phyloP scores from a whole-genome alignment of 2,888 invertebrate genomes.

The Lasioglossum calceatum region DNA sequence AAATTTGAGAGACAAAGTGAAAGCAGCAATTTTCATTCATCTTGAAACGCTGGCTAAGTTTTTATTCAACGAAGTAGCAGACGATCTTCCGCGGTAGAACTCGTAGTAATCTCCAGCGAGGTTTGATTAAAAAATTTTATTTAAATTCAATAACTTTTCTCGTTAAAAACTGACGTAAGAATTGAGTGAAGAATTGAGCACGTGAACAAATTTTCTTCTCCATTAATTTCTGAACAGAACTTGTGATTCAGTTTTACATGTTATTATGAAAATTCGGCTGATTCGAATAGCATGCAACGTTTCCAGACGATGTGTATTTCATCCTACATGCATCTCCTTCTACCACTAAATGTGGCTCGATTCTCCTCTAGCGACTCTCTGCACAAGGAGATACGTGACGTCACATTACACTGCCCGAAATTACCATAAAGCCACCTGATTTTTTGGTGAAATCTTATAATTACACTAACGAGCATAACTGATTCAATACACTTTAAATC shows the following conservation, averaged over 20 bases:
- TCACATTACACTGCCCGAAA: no score
- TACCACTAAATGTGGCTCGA: no score
- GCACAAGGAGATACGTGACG: no score
- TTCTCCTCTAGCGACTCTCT: no score
- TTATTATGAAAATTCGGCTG: not conserved
- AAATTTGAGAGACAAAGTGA: slow-evolving; percentile 41
- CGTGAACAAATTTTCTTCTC: not conserved
- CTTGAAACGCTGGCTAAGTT: not conserved
- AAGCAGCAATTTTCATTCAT: slow-evolving; percentile 30
- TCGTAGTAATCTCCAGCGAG: not conserved
- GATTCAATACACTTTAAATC: no score
- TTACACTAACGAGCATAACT: no score
- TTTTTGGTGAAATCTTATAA: no score
- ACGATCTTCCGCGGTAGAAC: not conserved
- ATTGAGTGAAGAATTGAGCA: not conserved
- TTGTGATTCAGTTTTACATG: not conserved
- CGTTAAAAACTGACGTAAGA: not conserved
- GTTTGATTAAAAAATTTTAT: not conserved
- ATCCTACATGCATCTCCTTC: no score
- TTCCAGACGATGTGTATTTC: no score
- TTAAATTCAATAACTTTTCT: not conserved
- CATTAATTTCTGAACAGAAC: not conserved
- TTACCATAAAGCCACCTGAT: no score
- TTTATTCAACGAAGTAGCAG: not conserved
- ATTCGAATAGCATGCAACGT: no score